Evolutionary conservation across 2,113 vertebrate genomes (phyloP).

Genomic region (Mixornis gularis): DNA sequence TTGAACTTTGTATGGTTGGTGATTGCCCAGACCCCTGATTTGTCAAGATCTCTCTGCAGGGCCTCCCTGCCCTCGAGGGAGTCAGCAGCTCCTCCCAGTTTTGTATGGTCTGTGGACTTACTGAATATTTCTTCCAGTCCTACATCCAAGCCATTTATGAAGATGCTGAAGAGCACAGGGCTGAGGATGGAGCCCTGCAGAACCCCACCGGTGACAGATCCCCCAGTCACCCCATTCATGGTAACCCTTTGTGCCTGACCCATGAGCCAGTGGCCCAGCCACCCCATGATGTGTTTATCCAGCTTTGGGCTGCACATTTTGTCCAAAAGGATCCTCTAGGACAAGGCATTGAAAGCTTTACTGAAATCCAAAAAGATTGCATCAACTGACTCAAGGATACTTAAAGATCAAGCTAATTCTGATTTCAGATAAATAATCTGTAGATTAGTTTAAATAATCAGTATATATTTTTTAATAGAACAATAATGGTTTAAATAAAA

Average conservation of each 20-base stretch:
- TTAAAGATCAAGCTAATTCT: not conserved
- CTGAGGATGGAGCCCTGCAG: not conserved
- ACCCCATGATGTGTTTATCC: not conserved
- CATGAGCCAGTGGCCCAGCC: not conserved
- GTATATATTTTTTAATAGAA: not conserved
- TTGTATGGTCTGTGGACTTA: not conserved
- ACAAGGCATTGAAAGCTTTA: not conserved
- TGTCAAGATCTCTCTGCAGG: not conserved
- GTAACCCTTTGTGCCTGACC: not conserved
- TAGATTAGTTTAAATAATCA: not conserved
- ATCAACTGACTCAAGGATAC: not conserved
- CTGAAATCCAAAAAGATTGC: not conserved
- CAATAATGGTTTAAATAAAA: not conserved
- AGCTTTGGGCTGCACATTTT: not conserved
- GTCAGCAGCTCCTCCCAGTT: not conserved
- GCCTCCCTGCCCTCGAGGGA: rapidly evolving
- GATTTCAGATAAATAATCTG: not conserved
- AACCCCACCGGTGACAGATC: not conserved
- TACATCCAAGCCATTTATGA: not conserved
- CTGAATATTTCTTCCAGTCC: not conserved
- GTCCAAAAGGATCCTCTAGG: not conserved
- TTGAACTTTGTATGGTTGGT: not conserved
- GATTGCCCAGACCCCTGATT: not conserved
- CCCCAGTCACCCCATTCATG: not conserved
- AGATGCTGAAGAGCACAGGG: not conserved